Evolutionary conservation across 1,140 invertebrate genomes (phyloP), one percentile per base, ranked within the genome.

Genomic region (Mactra quadrangularis): DNA sequence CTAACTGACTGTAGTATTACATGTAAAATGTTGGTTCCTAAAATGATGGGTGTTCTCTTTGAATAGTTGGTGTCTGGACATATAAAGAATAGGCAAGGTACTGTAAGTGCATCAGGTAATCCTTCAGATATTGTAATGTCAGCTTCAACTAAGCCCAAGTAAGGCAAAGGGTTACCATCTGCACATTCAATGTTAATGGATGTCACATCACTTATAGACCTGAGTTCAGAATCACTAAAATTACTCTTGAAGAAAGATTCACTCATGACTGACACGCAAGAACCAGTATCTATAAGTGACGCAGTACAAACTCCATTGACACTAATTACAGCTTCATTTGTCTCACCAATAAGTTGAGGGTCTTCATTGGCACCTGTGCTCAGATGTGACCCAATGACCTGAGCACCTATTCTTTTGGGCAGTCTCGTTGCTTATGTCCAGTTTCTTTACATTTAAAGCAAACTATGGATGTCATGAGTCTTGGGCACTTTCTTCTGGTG

Each of bases 251-350:
- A 82, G 64, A 72, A 82, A 3, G 52, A 33, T n/a, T 85, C 0
- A 15, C 47, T 50, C 0, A 85, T 70, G 3, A 74, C 74, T 11
- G 55, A 66, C n/a, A 85, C 79, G 38, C 64, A 76, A 22, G 79
- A 66, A 19, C 72, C 84, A n/a, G 81, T 83, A 25, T 86, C 81
- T 29, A 78, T 19, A 15, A 86, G 52, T 4, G 84, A 55, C 1
- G 22, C 79, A 17, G 45, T 25, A 33, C 19, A 1, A 31, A 60
- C 60, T 3, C 6, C 17, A 57, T 66, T 68, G 2, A 82, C 22
- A 9, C 3, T 29, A 76, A 57, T 52, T 38, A 31, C 60, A 35
- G 38, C 47, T 38, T 53, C 15, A 38, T 41, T 84, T 25, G 52
- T 7, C 9, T 74, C 33, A 25, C 62, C 60, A 1, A 66, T 4